phyloP scores from a whole-genome alignment of 2,888 invertebrate genomes.

The Limnephilus auricula region DNA sequence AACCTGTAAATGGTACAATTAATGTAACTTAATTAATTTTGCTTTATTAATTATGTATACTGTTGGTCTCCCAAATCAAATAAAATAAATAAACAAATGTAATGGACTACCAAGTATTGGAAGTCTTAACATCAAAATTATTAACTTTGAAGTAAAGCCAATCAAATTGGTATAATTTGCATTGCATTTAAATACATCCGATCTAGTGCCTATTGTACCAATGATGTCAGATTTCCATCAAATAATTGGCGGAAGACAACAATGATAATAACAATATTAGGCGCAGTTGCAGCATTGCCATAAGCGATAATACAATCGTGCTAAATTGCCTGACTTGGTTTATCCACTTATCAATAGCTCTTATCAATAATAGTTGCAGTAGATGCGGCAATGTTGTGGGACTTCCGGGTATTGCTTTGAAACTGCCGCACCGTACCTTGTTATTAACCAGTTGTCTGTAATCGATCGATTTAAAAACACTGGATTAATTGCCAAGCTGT shows the following conservation, averaged over 20 bases:
- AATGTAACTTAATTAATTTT: too few species aligned
- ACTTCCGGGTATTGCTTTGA: background rate
- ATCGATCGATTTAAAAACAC: background rate
- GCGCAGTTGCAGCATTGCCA: background rate
- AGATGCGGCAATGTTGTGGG: background rate
- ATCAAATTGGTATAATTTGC: background rate
- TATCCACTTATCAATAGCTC: background rate
- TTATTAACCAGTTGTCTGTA: background rate
- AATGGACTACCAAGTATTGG: too few species aligned
- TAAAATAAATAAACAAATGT: too few species aligned
- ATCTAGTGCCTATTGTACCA: background rate
- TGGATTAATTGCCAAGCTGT: background rate
- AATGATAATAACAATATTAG: background rate
- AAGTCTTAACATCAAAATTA: too few species aligned
- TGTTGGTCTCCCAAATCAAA: too few species aligned
- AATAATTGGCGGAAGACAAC: conserved; percentile 48
- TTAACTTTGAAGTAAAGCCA: background rate
- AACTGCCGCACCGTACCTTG: background rate
- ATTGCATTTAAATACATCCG: background rate
- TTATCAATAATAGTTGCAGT: conserved; percentile 25
- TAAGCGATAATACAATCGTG: conserved; percentile 19
- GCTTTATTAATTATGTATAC: too few species aligned
- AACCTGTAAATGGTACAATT: too few species aligned
- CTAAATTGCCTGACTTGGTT: conserved; percentile 20
- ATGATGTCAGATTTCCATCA: background rate